Percentiles rank a stretch among this genome's conserved stretches.
These are phyloP conservation scores for Genyomyrus donnyi DNA, from an alignment of 2,113 vertebrate species.

Conservation along the genomic window DNA sequence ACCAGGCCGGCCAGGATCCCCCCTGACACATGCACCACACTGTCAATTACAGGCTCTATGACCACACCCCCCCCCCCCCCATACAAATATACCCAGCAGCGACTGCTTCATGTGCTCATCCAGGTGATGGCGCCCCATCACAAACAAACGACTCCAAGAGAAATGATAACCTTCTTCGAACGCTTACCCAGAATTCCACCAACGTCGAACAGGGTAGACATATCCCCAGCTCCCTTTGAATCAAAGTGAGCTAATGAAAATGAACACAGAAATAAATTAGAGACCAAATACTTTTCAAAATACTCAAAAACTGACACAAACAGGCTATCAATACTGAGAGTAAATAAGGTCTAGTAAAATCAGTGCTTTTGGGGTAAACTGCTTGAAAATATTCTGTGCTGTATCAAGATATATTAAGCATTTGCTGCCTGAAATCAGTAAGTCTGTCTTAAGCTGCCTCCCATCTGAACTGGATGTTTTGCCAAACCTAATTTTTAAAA, in stretches of 20 bases:
- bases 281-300: not conserved
- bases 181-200: slow-evolving; percentile 87
- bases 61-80: not conserved
- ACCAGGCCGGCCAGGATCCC: slow-evolving; percentile 81
- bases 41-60: not conserved
- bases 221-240: slow-evolving; percentile 81
- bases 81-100: not conserved
- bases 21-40: slow-evolving; percentile 54
- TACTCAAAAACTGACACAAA: not conserved
- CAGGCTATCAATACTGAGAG: not conserved
- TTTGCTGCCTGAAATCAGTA: not conserved
- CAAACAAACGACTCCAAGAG: not conserved
- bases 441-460: not conserved
- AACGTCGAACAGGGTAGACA: slow-evolving; percentile 89
- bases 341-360: not conserved
- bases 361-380: not conserved
- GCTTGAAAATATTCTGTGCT: not conserved
- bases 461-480: not conserved
- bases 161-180: not conserved
- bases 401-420: not conserved
- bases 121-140: not conserved
- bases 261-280: not conserved
- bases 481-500: not conserved
- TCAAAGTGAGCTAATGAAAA: slow-evolving; percentile 72
- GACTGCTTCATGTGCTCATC: not conserved